Conservation (phyloP, 23 tunicate species). For the Ascidia mentula region DNA sequence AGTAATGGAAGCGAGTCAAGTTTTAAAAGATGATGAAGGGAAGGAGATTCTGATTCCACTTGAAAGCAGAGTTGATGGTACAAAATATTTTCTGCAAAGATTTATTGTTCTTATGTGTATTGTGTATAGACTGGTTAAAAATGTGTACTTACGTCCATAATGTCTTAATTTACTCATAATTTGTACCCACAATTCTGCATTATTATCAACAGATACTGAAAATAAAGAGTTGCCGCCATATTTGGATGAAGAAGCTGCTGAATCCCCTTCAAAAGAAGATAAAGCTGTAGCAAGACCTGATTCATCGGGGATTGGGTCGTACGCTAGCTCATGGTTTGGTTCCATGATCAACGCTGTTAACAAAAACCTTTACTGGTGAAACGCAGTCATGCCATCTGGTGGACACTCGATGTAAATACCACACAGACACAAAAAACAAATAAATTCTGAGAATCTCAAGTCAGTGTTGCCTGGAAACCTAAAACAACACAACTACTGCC, state of each 20-base stretch:
- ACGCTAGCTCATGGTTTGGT: slow-evolving; percentile 91
- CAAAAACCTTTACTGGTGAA: slow-evolving; percentile 94
- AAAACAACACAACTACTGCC: too few species aligned
- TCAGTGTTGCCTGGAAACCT: slow-evolving; percentile 1
- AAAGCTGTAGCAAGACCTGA: slow-evolving; percentile 80
- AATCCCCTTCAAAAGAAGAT: slow-evolving; percentile 72
- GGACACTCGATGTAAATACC: neutral
- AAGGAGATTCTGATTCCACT: slow-evolving; percentile 63
- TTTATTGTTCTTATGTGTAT: neutral
- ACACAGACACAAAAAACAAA: neutral
- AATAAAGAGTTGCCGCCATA: slow-evolving; percentile 64
- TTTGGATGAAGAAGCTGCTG: slow-evolving; percentile 78
- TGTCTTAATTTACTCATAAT: too few species aligned
- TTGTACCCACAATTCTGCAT: too few species aligned
- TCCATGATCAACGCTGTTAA: slow-evolving; percentile 84
- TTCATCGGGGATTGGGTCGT: slow-evolving; percentile 39
- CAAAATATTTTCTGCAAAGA: too few species aligned
- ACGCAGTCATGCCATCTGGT: neutral
- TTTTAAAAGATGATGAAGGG: slow-evolving; percentile 74
- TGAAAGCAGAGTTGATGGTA: slow-evolving; percentile 47
- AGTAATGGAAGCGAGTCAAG: slow-evolving; percentile 84
- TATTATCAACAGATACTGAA: slow-evolving; percentile 23
- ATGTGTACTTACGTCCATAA: neutral
- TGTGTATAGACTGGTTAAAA: too few species aligned
- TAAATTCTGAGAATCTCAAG: neutral